Percentiles rank a stretch among this genome's conserved stretches.
These are phyloP conservation scores for Sebastes iracundus DNA, from an alignment of 2,797 vertebrate genomes.

Conservation along the genomic window DNA sequence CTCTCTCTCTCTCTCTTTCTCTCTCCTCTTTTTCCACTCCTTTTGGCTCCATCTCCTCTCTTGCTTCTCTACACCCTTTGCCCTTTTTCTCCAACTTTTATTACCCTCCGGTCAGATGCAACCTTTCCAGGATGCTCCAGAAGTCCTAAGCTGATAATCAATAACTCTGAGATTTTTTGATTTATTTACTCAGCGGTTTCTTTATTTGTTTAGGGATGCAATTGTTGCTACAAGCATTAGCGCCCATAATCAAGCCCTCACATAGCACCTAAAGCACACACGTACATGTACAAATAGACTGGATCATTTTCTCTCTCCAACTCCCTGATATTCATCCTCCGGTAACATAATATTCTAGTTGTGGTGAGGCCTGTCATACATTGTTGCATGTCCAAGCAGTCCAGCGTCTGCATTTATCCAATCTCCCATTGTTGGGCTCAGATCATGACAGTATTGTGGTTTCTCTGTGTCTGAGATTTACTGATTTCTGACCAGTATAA, in stretches of 20 bases:
- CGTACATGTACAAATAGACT: conserved; percentile 27
- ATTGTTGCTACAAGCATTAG: conserved; percentile 8
- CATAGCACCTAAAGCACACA: conserved; percentile 9
- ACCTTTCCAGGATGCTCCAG: conserved; percentile 23
- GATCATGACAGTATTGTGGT: conserved; percentile 69
- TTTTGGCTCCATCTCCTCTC: conserved; percentile 46
- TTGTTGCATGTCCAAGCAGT: conserved; percentile 57
- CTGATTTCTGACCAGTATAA: conserved; percentile 69
- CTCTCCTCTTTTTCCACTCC: conserved; percentile 54
- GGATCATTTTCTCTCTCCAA: conserved; percentile 30
- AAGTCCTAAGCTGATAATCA: conserved; percentile 35
- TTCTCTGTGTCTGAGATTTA: conserved; percentile 53
- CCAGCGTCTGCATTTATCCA: conserved; percentile 58
- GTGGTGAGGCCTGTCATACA: conserved; percentile 68
- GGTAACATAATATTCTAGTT: conserved; percentile 63
- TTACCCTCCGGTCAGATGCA: conserved; percentile 25
- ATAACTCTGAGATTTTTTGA: not conserved
- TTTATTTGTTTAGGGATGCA: conserved; percentile 37
- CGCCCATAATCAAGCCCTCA: not conserved
- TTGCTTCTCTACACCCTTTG: conserved; percentile 34
- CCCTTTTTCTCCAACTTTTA: conserved; percentile 32
- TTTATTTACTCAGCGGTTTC: conserved; percentile 15
- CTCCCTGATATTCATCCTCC: conserved; percentile 43
- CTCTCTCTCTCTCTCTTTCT: not conserved
- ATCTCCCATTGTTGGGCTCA: conserved; percentile 63